Base-by-base conservation (phyloP, 1,140 invertebrate species). In the Pissodes strobi region DNA sequence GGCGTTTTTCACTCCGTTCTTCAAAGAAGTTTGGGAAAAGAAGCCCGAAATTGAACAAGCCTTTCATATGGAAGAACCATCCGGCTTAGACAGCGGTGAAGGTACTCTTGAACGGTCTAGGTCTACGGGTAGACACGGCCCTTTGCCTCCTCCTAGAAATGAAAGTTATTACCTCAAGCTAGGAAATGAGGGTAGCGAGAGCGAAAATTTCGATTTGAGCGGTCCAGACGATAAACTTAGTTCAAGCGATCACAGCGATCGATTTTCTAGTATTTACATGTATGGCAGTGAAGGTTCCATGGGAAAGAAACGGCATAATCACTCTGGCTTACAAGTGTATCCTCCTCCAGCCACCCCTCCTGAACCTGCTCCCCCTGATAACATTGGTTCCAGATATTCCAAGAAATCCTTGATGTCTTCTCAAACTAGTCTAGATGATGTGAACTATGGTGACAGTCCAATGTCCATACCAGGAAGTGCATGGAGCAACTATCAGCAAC, bases 21-120 rank as follows among this genome's bases (percentile, higher is more conserved):
- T 98, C 80, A 94, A 95, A 78, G 92, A 94, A 79, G 93, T 94
- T 12, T 96, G 93, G 93, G 93, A 96, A 72, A 92, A 94, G 71
- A 96, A 97, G 72, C 92, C 92, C 25, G 92, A 96, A 80, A 95
- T 96, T 57, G 95, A 97, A 75, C 90, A 93, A 76, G 91, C 91
- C 1, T 92, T 96, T 79, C 89, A 93, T 73, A 88, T 95, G 85
- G 93, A 95, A 79, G 92, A 91, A 78, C 89, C 85, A 58, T 85
- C 85, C 30, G 82, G 83, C 67, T 77, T 87, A 23, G 85, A 86
- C 69, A 88, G 87, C 58, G 87, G 87, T 4, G 87, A 89, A 75
- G 87, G 87, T 13, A 89, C 87, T 17, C 72, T 89, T 21, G 88
- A 89, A 72, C 84, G 86, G 74, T 89, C 84, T 57, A 83, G 85